Evolutionary conservation across 2,888 invertebrate species (phyloP), one percentile per base, ranked within the genome.

Genomic region (Lithophane semibrunnea): DNA sequence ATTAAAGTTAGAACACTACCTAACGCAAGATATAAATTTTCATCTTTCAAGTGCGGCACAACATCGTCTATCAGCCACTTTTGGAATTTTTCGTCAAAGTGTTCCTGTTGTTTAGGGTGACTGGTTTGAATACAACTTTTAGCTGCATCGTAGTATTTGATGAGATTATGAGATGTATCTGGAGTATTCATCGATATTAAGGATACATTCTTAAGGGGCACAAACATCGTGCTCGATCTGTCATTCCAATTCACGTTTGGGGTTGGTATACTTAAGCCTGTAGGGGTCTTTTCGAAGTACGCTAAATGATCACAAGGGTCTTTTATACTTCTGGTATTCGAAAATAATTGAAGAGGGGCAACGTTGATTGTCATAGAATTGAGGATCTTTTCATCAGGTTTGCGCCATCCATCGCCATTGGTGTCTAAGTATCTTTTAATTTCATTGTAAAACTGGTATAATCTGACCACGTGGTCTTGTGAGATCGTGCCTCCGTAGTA

Each of bases 401-500:
- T 89, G 0, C 93, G 93, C 98, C 98, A 98, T 0, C 97, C 97
- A 29, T 92, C 92, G 0, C 98, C 98, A 83, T 97, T 96, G 0
- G 97, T 97, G 24, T 95, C 92, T 82, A 98, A 90, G 86, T 96
- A 97, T 73, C 91, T 92, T 89, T 97, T 97, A 13, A 98, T 89
- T 82, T 97, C 97, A 3, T 97, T 95, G 86, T 97, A 97, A 12
- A 97, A 94, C 64, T 97, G 93, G 80, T 96, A 96, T 1, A 97
- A 90, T 87, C 96, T 97, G n/a, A 95, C 89, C 42, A 97, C 97
- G 67, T 97, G 97, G 0, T 94, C 91, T 89, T 97, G 97, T 61
- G 97, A 95, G 1, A 98, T 93, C 18, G 96, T 95, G 0, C 98
- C 98, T 9, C 97, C 97, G 84, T 98, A 98, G 92, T 96, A 98